Base-by-base conservation (phyloP, 1,140 invertebrate species). In the Diploscapter pachys region DNA sequence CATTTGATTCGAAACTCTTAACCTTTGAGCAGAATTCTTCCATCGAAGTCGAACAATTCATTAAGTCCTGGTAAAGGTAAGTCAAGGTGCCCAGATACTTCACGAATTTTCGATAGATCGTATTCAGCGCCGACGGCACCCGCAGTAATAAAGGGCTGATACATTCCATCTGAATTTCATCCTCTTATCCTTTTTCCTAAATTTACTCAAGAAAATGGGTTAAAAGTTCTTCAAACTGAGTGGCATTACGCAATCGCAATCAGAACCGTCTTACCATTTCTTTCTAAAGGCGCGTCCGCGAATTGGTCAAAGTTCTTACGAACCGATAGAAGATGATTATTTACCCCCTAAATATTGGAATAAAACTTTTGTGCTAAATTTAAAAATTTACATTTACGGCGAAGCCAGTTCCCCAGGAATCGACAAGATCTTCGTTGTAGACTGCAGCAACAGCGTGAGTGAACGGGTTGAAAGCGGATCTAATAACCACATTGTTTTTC, bases 351-450 rank as follows among this genome's bases (percentile, higher is more conserved):
- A 57, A 78, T 53, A 9, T 49, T n/a, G n/a, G 54, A 63, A 31
- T 31, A 31, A 31, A 31, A 31, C 0, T 31, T 31, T 31, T 31
- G 31, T 1, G 31, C 31, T 31, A 31, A 31, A 31, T 31, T 31
- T 31, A 0, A 31, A 2, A 68, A 72, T 68, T 48, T 62, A 79
- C 78, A 64, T 79, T 79, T 59, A 80, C 79, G 56, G 76, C 79
- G 63, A 75, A 80, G 51, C 79, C 79, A 13, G 79, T 67, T 13
- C 76, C 76, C 79, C 79, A 80, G 51, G 78, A 80, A 72, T 80
- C 79, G 53, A 72, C 71, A 50, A 80, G 73, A 80, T 80, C 79
- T 69, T 80, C 79, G 52, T 79, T 74, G 63, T 75, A 80, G 4
- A 80, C 76, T n/a, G 79, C 79, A 13, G 68, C 62, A n/a, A 80